Evolutionary conservation across 2,888 invertebrate species (phyloP).

Genomic region (Lithodes maja): DNA sequence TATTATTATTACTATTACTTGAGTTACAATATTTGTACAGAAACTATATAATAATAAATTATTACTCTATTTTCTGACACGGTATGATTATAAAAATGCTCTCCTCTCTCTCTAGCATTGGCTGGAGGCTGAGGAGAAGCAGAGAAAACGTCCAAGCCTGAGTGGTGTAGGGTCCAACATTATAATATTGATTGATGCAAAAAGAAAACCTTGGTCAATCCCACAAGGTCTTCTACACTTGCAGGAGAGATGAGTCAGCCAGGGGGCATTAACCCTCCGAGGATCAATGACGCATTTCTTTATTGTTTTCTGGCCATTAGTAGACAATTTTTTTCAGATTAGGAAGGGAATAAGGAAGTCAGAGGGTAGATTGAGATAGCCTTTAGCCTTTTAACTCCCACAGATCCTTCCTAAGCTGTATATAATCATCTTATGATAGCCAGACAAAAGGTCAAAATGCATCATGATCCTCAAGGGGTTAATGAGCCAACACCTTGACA

Average conservation of each 20-base stretch:
- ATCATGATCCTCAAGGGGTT: too few relatives aligned
- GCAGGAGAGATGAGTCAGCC: background rate
- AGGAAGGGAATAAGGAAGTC: too few relatives aligned
- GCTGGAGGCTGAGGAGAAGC: constrained; percentile 29
- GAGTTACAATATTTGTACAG: constrained; percentile 68
- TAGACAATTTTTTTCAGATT: too few relatives aligned
- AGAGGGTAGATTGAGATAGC: too few relatives aligned
- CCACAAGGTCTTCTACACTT: background rate
- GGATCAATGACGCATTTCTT: too few relatives aligned
- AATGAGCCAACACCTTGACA: too few relatives aligned
- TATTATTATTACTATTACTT: constrained; percentile 62
- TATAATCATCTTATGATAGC: too few relatives aligned
- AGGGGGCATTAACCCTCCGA: too few relatives aligned
- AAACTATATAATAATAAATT: constrained; percentile 67
- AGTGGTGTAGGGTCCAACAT: constrained; percentile 8
- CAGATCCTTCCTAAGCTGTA: too few relatives aligned
- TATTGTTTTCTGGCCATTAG: too few relatives aligned
- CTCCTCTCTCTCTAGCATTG: constrained; percentile 26
- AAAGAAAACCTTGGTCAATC: background rate
- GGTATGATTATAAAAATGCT: constrained; percentile 59
- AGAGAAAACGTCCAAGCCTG: constrained; percentile 35
- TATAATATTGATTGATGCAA: constrained; percentile 6
- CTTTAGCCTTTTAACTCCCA: too few relatives aligned
- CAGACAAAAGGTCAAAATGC: too few relatives aligned
- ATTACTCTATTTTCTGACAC: constrained; percentile 51